Conservation (phyloP, 1,140 invertebrate genomes). For the Diorhabda sublineata region DNA sequence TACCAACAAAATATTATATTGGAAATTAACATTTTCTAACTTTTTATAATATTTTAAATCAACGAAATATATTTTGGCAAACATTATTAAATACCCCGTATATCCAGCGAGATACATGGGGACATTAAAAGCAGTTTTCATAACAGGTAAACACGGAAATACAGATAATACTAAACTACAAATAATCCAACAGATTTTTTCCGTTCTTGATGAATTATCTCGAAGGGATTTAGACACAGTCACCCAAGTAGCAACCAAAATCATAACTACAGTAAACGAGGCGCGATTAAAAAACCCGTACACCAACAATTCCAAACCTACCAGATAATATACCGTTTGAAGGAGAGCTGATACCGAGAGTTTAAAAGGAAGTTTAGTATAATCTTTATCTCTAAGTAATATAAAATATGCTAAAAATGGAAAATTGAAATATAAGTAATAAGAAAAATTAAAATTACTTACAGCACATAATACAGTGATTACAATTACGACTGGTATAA, state of each 20-base stretch:
- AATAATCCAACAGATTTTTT: conserved; percentile 35
- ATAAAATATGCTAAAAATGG: conserved; percentile 27
- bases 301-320: conserved; percentile 31
- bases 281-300: conserved; percentile 33
- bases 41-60: conserved; percentile 19
- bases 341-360: conserved; percentile 1
- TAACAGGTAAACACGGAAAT: conserved; percentile 36
- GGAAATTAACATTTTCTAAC: conserved; percentile 10
- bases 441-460: conserved; percentile 29
- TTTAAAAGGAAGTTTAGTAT: background rate
- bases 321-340: background rate
- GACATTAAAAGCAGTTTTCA: conserved; percentile 38
- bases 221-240: conserved; percentile 22
- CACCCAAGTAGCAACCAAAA: conserved; percentile 28
- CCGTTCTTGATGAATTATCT: conserved; percentile 13
- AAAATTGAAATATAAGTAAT: conserved; percentile 36
- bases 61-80: conserved; percentile 25
- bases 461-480: conserved; percentile 20
- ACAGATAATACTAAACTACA: conserved; percentile 28
- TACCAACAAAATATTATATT: conserved; percentile 19
- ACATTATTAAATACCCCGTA: conserved; percentile 27
- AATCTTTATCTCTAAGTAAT: conserved; percentile 4
- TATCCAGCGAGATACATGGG: conserved; percentile 31
- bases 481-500: background rate
- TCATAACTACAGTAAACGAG: conserved; percentile 30